Evolutionary conservation across 2,113 vertebrate species (phyloP).

Genomic region (Lampris megalopsis): DNA sequence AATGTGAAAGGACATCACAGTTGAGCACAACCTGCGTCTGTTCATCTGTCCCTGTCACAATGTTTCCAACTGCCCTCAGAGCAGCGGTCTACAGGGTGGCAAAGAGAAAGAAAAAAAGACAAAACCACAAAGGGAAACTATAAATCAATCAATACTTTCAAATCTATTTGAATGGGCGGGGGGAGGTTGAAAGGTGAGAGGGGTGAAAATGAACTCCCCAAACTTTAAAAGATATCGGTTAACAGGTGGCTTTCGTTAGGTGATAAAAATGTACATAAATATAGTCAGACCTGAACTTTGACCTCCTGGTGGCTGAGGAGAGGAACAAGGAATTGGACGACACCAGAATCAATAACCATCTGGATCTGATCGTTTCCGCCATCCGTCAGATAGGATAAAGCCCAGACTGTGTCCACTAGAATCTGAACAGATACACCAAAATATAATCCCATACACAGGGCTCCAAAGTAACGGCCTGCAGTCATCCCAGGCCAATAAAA

Average conservation of each 20-base stretch:
- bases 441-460: not conserved
- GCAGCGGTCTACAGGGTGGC: slow-evolving; percentile 89
- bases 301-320: slow-evolving; percentile 99
- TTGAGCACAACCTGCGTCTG: slow-evolving; percentile 99
- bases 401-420: slow-evolving; percentile 99
- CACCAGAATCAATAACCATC: slow-evolving; percentile 99
- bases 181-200: no score
- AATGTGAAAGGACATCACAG: slow-evolving; percentile 98
- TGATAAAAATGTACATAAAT: not conserved
- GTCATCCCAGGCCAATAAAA: no score
- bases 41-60: slow-evolving; percentile 98
- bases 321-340: slow-evolving; percentile 97
- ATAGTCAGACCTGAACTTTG: slow-evolving; percentile 93
- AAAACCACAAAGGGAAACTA: not conserved
- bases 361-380: slow-evolving; percentile 99
- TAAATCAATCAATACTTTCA: not conserved
- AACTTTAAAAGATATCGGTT: not conserved
- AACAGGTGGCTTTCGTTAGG: not conserved
- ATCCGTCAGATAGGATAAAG: slow-evolving; percentile 97
- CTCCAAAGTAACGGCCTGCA: no score
- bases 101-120: not conserved
- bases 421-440: slow-evolving; percentile 82
- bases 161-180: no score
- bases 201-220: not conserved
- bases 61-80: slow-evolving; percentile 97